Evolutionary conservation across 2,888 invertebrate genomes (phyloP).

Genomic region (Blastobasis adustella): DNA sequence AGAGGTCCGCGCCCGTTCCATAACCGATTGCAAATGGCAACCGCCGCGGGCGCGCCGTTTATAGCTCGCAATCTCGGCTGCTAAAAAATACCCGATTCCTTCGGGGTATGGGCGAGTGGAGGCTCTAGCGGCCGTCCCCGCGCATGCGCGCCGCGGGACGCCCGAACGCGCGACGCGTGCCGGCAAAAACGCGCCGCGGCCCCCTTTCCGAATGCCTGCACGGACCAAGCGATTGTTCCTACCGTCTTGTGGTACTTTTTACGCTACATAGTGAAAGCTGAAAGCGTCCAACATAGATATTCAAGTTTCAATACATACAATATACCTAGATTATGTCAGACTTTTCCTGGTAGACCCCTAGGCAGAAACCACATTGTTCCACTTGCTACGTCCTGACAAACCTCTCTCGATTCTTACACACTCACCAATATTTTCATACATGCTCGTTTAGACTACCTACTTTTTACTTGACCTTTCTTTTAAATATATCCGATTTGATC

Average conservation of each 20-base stretch:
- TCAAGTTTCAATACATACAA: too few species aligned
- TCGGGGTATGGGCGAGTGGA: slow-evolving; percentile 30
- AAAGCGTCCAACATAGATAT: too few species aligned
- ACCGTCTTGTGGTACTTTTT: slow-evolving; percentile 7
- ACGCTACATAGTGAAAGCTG: too few species aligned
- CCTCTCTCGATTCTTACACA: too few species aligned
- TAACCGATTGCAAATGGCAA: slow-evolving; percentile 73
- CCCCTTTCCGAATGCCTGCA: slow-evolving; percentile 48
- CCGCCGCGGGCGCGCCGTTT: slow-evolving; percentile 61
- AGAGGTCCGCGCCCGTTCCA: slow-evolving; percentile 69
- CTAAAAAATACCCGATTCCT: slow-evolving; percentile 65
- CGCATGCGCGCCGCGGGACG: slow-evolving; percentile 11
- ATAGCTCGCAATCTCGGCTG: slow-evolving; percentile 66
- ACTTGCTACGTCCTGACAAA: too few species aligned
- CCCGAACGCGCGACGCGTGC: neutral
- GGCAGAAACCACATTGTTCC: too few species aligned
- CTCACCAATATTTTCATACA: too few species aligned
- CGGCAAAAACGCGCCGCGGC: slow-evolving; percentile 24
- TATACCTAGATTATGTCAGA: too few species aligned
- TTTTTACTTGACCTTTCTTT: too few species aligned
- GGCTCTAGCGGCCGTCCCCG: slow-evolving; percentile 29
- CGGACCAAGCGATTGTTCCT: slow-evolving; percentile 42
- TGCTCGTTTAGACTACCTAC: too few species aligned
- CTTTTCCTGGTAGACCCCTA: too few species aligned
- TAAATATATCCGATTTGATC: too few species aligned